Percentiles rank a stretch among this genome's conserved stretches.
These are phyloP conservation scores for Pygoscelis adeliae DNA, from an alignment of 2,113 vertebrate genomes.

Conservation along the genomic window DNA sequence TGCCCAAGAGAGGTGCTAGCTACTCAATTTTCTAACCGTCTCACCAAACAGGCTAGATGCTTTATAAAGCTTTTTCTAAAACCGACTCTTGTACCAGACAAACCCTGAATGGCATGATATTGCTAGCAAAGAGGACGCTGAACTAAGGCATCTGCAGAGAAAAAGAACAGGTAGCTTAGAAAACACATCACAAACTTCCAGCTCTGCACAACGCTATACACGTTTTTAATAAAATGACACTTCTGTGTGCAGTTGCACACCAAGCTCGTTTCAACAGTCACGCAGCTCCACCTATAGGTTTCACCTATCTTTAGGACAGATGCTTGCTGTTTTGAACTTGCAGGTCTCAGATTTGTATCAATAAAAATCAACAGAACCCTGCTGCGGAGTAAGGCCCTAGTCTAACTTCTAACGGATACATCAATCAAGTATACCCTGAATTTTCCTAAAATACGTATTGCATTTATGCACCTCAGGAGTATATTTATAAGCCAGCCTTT, in stretches of 20 bases:
- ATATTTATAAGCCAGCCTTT: background rate
- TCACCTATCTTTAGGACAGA: background rate
- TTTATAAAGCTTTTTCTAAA: background rate
- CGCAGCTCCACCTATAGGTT: background rate
- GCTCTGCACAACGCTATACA: too few species aligned
- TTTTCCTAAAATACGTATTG: rapidly evolving
- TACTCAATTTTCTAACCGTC: background rate
- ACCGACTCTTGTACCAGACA: background rate
- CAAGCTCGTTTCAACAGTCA: background rate
- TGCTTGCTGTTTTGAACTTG: background rate
- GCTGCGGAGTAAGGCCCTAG: background rate
- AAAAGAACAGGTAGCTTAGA: background rate
- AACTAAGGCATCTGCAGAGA: background rate
- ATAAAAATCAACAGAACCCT: background rate
- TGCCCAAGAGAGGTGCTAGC: background rate
- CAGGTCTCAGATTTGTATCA: background rate
- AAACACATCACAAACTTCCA: background rate
- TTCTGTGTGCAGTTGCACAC: background rate
- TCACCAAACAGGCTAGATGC: too few species aligned
- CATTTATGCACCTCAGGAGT: background rate
- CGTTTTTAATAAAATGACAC: background rate
- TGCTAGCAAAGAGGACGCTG: background rate
- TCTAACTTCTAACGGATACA: background rate
- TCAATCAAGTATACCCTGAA: too few species aligned
- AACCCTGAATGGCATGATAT: background rate